phyloP scores from a whole-genome alignment of 2,113 vertebrate species.

The Tenrec ecaudatus region DNA sequence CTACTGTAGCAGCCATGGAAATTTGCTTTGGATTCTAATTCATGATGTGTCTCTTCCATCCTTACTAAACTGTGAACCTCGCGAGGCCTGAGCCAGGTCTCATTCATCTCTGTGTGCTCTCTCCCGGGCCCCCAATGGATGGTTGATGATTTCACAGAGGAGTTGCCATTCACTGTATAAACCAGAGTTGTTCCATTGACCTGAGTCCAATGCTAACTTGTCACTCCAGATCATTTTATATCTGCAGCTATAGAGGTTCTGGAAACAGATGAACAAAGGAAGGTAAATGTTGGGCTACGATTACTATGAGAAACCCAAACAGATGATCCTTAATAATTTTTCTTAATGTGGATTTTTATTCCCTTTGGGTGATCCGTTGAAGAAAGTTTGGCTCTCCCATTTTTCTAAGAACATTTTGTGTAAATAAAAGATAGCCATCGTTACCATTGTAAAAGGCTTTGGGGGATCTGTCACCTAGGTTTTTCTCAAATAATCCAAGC shows the following conservation, averaged over 20 bases:
- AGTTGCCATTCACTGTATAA: background rate
- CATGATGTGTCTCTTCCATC: conserved; percentile 17
- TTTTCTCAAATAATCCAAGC: conserved; percentile 18
- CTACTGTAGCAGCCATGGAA: background rate
- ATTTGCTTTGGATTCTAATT: conserved; percentile 29
- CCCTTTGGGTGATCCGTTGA: conserved; percentile 3
- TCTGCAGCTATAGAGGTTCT: background rate
- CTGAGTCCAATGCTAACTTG: background rate
- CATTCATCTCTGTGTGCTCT: background rate
- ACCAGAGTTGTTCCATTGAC: background rate
- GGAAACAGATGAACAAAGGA: background rate
- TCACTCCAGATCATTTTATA: background rate
- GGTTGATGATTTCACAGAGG: background rate
- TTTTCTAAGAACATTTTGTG: conserved; percentile 46
- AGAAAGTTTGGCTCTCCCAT: background rate
- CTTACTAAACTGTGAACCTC: conserved; percentile 22
- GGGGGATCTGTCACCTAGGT: background rate
- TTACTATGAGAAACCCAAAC: background rate
- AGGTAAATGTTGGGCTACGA: background rate
- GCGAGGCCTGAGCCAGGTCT: background rate
- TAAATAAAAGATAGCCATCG: background rate
- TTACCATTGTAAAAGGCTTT: conserved; percentile 13
- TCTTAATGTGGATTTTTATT: conserved; percentile 8
- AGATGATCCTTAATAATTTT: background rate
- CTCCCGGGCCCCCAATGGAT: background rate